Evolutionary conservation across 2,797 vertebrate genomes (phyloP).

Genomic region (Carapus acus): DNA sequence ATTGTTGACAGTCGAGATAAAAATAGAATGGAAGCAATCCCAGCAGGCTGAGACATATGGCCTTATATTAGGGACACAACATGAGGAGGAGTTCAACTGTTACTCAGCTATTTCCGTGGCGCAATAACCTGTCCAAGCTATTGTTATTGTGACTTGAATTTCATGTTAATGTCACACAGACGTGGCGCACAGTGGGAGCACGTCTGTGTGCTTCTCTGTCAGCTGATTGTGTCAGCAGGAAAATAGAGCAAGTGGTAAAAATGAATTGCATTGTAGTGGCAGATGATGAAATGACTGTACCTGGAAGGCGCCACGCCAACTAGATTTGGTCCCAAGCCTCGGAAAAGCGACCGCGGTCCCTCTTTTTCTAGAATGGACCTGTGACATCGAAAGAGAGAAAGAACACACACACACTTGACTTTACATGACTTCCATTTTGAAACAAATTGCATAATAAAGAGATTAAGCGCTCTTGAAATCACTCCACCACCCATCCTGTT

Average conservation of each 20-base stretch:
- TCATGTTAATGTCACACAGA: no score
- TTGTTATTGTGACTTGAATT: no score
- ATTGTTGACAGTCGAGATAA: slow-evolving; percentile 32
- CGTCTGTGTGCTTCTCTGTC: no score
- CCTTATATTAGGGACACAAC: no score
- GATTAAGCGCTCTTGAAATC: slow-evolving; percentile 8
- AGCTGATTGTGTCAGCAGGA: no score
- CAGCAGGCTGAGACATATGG: no score
- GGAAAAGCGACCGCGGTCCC: slow-evolving; percentile 93
- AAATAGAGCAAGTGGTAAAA: no score
- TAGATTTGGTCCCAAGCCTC: slow-evolving; percentile 94
- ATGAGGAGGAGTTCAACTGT: no score
- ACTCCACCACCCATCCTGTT: not conserved
- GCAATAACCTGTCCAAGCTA: no score
- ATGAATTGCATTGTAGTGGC: not conserved
- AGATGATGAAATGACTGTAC: slow-evolving; percentile 65
- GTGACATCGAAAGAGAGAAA: no score
- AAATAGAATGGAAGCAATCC: slow-evolving; percentile 27
- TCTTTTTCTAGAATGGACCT: slow-evolving; percentile 98
- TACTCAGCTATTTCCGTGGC: no score
- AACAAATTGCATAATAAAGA: not conserved
- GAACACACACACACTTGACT: not conserved
- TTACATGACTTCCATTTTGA: not conserved
- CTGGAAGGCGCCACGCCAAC: slow-evolving; percentile 97
- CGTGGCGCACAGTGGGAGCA: no score